Conservation (phyloP, 1,140 invertebrate species). For the Drosophila obscura region DNA sequence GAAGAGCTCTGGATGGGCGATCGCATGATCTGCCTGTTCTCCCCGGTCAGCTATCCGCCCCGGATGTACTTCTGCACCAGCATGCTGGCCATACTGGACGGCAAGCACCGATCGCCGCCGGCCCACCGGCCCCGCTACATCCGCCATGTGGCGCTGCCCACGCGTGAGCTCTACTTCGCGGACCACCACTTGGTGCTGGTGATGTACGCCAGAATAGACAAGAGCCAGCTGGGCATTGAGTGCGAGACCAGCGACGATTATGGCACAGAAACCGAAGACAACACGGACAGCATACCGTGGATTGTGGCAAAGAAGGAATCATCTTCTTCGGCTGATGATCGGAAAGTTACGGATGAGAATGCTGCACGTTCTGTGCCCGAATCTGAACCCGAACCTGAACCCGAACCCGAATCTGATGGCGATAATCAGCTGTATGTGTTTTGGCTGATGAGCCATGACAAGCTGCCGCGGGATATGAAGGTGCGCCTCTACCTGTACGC, state of each 20-base stretch:
- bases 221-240: neutral
- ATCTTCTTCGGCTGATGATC: no score
- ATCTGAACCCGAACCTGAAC: neutral
- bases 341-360: neutral
- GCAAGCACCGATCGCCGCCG: neutral
- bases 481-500: slow-evolving; percentile 11
- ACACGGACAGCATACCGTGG: no score
- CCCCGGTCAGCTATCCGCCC: slow-evolving; percentile 7
- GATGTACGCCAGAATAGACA: slow-evolving; percentile 17
- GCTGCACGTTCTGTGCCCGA: neutral
- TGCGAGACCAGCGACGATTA: no score
- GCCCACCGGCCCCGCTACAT: neutral
- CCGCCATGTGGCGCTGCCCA: slow-evolving; percentile 3
- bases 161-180: slow-evolving; percentile 11
- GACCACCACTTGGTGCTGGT: slow-evolving; percentile 13
- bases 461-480: neutral
- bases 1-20: slow-evolving; percentile 29
- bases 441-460: slow-evolving; percentile 18
- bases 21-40: slow-evolving; percentile 7
- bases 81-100: slow-evolving; percentile 3
- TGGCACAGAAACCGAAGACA: no score
- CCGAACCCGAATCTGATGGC: no score
- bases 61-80: slow-evolving; percentile 11
- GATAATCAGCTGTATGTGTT: slow-evolving; percentile 12
- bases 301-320: no score